Evolutionary conservation across 2,113 vertebrate genomes (phyloP), one percentile per base, ranked within the genome.

Genomic region (Pardalotus punctatus): DNA sequence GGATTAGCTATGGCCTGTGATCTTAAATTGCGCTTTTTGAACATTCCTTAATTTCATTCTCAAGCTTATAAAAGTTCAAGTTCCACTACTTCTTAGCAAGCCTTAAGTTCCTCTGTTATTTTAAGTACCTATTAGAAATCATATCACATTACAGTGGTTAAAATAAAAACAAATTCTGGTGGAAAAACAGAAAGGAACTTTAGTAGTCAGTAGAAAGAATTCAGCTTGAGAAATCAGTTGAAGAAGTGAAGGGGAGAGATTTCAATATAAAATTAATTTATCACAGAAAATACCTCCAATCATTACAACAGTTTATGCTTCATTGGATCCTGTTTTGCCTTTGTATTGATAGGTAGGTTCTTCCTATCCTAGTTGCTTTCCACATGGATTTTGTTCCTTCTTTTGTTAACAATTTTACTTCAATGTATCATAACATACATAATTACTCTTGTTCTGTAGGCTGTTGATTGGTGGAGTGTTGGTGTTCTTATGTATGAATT

Each of bases 391-490:
- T 90, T 70, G 23, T 84, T 92, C 40, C 19, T 93, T 80, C 42
- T 83, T 64, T 66, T 76, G 79, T 72, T 81, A 90, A 48, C 14
- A 36, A 7, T 90, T 95, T 79, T 88, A 36, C 18, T 61, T 80
- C 40, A 50, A 8, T 0, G 2, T 56, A 57, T 90, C 69, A 6
- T 88, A 88, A 96, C 43, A 35, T 82, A 31, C 11, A 10, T 86
- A 66, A 78, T 92, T 86, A n/a, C 81, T 97, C 35, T 83, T 79
- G 19, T 96, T 95, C 96, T 94, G 0, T 96, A 99, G 99, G 99
- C 99, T 47, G 99, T 99, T 97, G 99, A 99, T 97, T 99, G 99
- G 99, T 99, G 99, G 99, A 99, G 99, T 96, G 98, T 99, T 62
- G 99, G 99, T 45, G 99, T 99, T 81, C 97, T 99, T 79, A 99